phyloP scores from a whole-genome alignment of 2,797 vertebrate genomes.

The Limnodromus scolopaceus region DNA sequence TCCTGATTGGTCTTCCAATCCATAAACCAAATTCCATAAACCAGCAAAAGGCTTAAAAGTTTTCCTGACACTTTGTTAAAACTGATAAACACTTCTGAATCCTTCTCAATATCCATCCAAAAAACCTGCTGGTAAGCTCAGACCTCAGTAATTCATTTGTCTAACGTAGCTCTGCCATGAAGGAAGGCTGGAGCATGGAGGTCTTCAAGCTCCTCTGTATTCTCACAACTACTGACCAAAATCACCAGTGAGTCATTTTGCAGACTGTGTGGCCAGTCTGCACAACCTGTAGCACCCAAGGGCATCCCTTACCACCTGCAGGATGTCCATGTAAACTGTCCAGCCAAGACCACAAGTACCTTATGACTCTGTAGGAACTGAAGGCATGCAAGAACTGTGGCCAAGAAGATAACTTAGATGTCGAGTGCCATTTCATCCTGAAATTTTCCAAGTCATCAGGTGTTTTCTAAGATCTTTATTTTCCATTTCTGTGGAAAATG shows the following conservation, averaged over 20 bases:
- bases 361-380: not conserved
- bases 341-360: not conserved
- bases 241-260: not conserved
- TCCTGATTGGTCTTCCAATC: not conserved
- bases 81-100: not conserved
- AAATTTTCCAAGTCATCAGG: not conserved
- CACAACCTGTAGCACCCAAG: not conserved
- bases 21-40: not conserved
- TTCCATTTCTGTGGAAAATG: not conserved
- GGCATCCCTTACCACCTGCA: not conserved
- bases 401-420: not conserved
- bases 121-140: not conserved
- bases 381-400: not conserved
- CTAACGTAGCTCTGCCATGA: not conserved
- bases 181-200: not conserved
- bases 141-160: not conserved
- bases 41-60: not conserved
- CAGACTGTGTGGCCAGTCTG: not conserved
- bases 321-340: not conserved
- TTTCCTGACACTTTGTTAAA: not conserved
- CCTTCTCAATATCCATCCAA: not conserved
- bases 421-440: not conserved
- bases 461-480: not conserved
- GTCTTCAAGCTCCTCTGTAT: not conserved
- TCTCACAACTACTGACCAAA: not conserved